Evolutionary conservation across 2,797 vertebrate species (phyloP).

Genomic region (Pseudochromis fuscus): DNA sequence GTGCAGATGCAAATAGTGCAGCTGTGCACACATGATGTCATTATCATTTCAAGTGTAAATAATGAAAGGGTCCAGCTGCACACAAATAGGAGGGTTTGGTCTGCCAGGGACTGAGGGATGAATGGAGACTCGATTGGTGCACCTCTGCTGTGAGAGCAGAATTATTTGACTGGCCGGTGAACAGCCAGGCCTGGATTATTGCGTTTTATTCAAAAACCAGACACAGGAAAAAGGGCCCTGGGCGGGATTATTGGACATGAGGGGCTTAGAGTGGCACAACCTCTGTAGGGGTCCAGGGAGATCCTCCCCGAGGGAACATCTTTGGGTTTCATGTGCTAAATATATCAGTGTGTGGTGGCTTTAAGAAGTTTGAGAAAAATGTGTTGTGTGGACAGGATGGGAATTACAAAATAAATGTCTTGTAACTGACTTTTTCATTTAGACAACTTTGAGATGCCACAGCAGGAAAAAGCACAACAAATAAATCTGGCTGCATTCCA

Average conservation of each 20-base stretch:
- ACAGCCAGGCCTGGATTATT: conserved; percentile 45
- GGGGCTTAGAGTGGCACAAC: conserved; percentile 26
- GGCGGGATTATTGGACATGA: conserved; percentile 38
- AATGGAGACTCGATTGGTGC: conserved; percentile 55
- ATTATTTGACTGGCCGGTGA: conserved; percentile 25
- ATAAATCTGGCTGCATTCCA: conserved; percentile 7
- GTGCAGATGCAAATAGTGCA: conserved; percentile 79
- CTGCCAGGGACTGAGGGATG: conserved; percentile 56
- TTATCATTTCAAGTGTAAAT: conserved; percentile 85
- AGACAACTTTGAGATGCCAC: background rate
- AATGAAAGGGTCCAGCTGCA: conserved; percentile 84
- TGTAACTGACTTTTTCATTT: background rate
- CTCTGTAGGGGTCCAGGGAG: conserved; percentile 14
- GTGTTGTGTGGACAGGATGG: background rate
- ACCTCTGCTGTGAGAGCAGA: conserved; percentile 39
- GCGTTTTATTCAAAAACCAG: conserved; percentile 32
- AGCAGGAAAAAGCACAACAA: conserved; percentile 2
- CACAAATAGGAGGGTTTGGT: conserved; percentile 59
- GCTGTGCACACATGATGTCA: conserved; percentile 81
- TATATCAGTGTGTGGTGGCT: conserved; percentile 4
- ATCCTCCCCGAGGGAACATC: conserved; percentile 19
- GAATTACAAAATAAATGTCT: background rate
- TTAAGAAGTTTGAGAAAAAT: conserved; percentile 2
- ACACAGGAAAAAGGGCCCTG: conserved; percentile 12
- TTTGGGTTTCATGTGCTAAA: conserved; percentile 19